Evolutionary conservation across 2,797 vertebrate genomes (phyloP).

Genomic region (Acrossocheilus wenchowensis): DNA sequence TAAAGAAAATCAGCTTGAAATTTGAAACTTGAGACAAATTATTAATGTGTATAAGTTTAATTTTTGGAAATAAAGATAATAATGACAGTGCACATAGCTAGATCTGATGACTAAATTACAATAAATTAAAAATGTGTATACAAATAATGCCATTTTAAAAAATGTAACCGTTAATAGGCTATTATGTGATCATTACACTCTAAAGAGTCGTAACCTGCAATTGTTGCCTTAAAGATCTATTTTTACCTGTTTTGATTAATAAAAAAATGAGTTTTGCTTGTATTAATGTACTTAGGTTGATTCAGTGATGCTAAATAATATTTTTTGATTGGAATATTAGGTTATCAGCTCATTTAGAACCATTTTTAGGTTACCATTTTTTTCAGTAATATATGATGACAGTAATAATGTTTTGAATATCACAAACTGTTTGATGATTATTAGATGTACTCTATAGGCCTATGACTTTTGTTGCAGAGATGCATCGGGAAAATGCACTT

Average conservation of each 20-base stretch:
- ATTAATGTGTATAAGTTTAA: neutral
- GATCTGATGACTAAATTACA: neutral
- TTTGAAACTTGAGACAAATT: neutral
- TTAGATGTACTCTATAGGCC: neutral
- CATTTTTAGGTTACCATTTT: neutral
- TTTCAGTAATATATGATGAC: neutral
- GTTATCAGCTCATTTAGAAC: neutral
- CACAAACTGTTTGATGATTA: neutral
- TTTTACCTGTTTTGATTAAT: neutral
- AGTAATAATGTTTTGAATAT: neutral
- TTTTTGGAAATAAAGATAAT: neutral
- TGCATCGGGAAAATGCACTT: conserved; percentile 20
- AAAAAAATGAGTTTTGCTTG: neutral
- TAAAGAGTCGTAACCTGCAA: neutral
- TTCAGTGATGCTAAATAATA: neutral
- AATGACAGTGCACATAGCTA: neutral
- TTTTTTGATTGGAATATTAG: neutral
- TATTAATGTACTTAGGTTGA: neutral
- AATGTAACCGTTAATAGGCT: neutral
- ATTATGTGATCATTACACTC: neutral
- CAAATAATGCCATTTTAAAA: neutral
- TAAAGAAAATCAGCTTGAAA: neutral
- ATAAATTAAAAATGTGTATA: neutral
- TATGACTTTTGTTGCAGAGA: neutral
- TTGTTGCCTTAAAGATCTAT: neutral